These are phyloP conservation scores for Cerastoderma edule DNA, from an alignment of 2,888 invertebrate genomes.

Conservation along the genomic window DNA sequence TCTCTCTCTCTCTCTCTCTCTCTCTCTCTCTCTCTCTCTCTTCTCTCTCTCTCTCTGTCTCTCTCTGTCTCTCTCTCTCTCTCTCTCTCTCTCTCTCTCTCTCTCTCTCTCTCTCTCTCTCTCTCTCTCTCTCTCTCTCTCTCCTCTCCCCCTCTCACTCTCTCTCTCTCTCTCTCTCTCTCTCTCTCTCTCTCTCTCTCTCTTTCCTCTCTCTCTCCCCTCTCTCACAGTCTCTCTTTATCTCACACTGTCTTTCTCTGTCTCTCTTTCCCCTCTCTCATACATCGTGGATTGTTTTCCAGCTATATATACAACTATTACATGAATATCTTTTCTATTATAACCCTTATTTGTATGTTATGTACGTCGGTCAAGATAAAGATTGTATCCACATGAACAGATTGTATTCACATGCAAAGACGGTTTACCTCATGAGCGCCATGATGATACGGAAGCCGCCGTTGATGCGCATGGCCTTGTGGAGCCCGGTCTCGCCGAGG, in stretches of 20 bases:
- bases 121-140: background rate
- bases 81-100: background rate
- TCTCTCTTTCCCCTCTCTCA: background rate
- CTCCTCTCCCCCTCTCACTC: background rate
- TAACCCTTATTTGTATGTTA: too few species aligned
- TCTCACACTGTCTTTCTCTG: background rate
- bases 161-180: background rate
- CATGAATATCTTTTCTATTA: too few species aligned
- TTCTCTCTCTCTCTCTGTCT: background rate
- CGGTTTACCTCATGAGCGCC: conserved; percentile 76
- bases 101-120: background rate
- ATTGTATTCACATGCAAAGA: too few species aligned
- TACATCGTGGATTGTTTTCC: too few species aligned
- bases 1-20: background rate
- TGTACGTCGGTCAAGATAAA: too few species aligned
- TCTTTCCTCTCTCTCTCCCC: background rate
- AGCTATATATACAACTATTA: too few species aligned
- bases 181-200: background rate
- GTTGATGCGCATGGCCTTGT: conserved; percentile 71
- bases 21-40: background rate
- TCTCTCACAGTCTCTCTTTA: background rate
- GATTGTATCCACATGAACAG: too few species aligned
- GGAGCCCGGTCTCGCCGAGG: conserved; percentile 74
- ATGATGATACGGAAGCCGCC: conserved; percentile 75
- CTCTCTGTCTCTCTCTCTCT: background rate